Conservation (phyloP, 2,113 vertebrate species). For the Seriola aureovittata region DNA sequence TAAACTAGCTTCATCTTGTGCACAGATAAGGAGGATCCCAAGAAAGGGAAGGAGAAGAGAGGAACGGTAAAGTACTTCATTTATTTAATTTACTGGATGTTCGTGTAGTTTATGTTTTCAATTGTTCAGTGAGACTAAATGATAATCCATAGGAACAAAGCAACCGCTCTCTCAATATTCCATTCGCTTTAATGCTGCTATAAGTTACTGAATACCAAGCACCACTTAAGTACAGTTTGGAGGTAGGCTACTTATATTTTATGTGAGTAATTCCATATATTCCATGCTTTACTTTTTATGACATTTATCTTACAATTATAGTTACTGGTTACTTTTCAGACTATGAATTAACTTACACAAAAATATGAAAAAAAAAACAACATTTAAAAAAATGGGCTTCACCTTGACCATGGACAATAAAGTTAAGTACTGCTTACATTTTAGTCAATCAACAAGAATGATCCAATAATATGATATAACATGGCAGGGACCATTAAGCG, state of each 20-base stretch:
- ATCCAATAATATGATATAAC: too few species aligned
- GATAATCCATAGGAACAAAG: not conserved
- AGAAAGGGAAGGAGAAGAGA: slow-evolving; percentile 63
- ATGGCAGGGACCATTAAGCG: too few species aligned
- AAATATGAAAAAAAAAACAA: not conserved
- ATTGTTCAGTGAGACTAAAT: not conserved
- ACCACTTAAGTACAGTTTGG: not conserved
- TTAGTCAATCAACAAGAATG: too few species aligned
- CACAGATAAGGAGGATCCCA: slow-evolving; percentile 72
- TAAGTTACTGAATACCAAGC: not conserved
- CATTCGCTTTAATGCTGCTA: not conserved
- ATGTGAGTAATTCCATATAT: too few species aligned
- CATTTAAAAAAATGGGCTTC: too few species aligned
- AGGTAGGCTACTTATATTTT: too few species aligned
- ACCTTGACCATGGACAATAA: too few species aligned
- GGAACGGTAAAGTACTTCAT: slow-evolving; percentile 69
- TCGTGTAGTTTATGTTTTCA: not conserved
- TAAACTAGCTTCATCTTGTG: slow-evolving; percentile 21
- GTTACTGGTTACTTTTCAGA: not conserved
- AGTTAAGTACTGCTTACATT: too few species aligned
- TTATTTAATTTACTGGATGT: not conserved
- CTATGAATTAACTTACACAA: not conserved
- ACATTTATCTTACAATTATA: not conserved
- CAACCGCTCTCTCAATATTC: not conserved
- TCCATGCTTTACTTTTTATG: not conserved